phyloP scores from a whole-genome alignment of 2,888 invertebrate genomes.

The Hyposoter didymator region DNA sequence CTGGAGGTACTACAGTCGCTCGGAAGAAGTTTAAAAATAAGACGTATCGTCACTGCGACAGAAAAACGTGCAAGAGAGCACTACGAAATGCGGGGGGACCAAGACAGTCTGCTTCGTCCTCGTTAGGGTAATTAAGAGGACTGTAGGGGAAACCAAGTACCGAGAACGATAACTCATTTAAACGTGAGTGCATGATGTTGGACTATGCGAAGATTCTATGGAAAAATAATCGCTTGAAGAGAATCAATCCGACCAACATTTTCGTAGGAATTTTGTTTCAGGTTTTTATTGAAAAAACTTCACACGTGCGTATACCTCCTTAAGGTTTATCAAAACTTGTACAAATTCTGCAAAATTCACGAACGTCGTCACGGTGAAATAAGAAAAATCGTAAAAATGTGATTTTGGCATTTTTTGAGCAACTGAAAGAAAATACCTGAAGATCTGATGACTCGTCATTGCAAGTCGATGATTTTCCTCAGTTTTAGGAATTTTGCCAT shows the following conservation, averaged over 20 bases:
- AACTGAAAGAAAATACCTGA: too few species aligned
- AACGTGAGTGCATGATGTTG: slow-evolving; percentile 26
- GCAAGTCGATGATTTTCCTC: background rate
- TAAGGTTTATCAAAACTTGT: too few species aligned
- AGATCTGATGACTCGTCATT: background rate
- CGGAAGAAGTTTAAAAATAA: slow-evolving; percentile 77
- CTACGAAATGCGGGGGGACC: slow-evolving; percentile 40
- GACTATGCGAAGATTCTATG: background rate
- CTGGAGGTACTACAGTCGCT: slow-evolving; percentile 32
- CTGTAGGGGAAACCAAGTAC: slow-evolving; percentile 62
- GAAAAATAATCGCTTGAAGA: background rate
- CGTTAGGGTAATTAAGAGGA: slow-evolving; percentile 79
- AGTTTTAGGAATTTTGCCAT: slow-evolving; percentile 10
- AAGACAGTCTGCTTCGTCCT: slow-evolving; percentile 72
- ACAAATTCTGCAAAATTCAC: too few species aligned
- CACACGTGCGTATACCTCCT: too few species aligned
- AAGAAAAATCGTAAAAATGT: too few species aligned
- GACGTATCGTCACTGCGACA: slow-evolving; percentile 69
- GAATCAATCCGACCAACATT: background rate
- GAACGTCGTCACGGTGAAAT: too few species aligned
- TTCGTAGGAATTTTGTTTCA: background rate
- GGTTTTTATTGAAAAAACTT: too few species aligned
- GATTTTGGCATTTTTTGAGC: too few species aligned
- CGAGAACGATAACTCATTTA: slow-evolving; percentile 77
- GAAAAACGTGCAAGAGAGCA: slow-evolving; percentile 49